phyloP scores from a whole-genome alignment of 2,113 vertebrate species.

The Corydoras sp. region DNA sequence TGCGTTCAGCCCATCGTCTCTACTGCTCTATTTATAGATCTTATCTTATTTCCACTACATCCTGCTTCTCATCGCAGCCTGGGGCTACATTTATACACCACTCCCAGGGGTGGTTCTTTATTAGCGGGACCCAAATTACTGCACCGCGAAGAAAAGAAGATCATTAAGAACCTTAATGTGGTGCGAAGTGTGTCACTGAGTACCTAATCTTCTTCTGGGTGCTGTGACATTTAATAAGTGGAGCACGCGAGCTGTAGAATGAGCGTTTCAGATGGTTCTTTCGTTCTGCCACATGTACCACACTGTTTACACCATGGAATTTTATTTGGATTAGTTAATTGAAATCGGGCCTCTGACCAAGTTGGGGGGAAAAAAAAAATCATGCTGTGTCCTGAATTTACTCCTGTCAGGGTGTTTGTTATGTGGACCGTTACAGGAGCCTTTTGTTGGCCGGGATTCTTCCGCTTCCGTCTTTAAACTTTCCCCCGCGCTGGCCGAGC shows the following conservation, averaged over 20 bases:
- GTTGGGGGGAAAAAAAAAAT: slow-evolving; percentile 27
- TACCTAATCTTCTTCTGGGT: slow-evolving; percentile 11
- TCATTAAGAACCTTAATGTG: slow-evolving; percentile 52
- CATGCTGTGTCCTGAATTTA: background rate
- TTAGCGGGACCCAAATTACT: slow-evolving; percentile 69
- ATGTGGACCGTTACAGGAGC: background rate
- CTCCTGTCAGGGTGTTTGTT: slow-evolving; percentile 8
- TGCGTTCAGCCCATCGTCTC: slow-evolving; percentile 23
- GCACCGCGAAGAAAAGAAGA: slow-evolving; percentile 43
- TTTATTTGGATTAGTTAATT: background rate
- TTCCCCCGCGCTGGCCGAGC: background rate
- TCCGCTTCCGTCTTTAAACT: slow-evolving; percentile 15
- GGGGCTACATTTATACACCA: slow-evolving; percentile 55
- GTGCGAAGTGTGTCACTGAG: slow-evolving; percentile 60
- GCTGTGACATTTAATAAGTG: background rate
- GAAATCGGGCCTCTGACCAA: slow-evolving; percentile 27
- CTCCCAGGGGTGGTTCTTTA: slow-evolving; percentile 58
- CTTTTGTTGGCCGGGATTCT: slow-evolving; percentile 24
- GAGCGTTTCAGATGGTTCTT: too few species aligned
- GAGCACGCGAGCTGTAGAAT: too few species aligned
- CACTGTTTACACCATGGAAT: too few species aligned
- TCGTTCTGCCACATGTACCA: too few species aligned
- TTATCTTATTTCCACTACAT: slow-evolving; percentile 62
- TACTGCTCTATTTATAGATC: slow-evolving; percentile 61
- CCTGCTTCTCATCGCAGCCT: slow-evolving; percentile 60